Evolutionary conservation across 2,888 invertebrate species (phyloP), one percentile per base, ranked within the genome.

Genomic region (Ophion slaviceki): DNA sequence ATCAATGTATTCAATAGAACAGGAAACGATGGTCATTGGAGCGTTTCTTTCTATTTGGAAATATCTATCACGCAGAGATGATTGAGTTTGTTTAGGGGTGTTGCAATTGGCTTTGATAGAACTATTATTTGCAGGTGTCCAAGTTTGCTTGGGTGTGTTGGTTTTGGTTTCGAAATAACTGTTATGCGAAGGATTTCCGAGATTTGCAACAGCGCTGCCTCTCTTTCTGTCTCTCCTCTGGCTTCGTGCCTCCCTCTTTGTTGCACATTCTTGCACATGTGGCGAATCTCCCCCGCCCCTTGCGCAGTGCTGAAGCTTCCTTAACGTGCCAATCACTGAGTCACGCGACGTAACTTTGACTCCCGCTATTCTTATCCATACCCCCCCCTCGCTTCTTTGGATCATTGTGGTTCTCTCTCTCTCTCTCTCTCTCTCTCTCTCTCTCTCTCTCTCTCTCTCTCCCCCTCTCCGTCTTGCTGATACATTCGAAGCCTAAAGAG

Each of bases 371-470:
- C 57, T 17, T 61, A 32, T 76, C 36, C 20, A 6, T 68, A 32
- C 32, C 4, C 32, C 24, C 14, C 64, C 68, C 67, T 47, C 40
- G 45, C 64, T 75, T 62, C 53, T 53, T 53, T 17, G 14, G 53
- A 53, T 53, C 53, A 17, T 53, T 2, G 53, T 14, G 53, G 53
- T 2, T 53, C 14, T 53, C 14, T 17, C 5, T 14, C 17, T 53
- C 45, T 75, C 62, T 76, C 74, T 74, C 40, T 40, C 45, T 75
- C 62, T 4, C 32, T 4, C 32, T 32, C 32, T 32, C 32, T 70
- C 79, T 66, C 45, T n/a, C n/a, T 53, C 45, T 75, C 62, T 76
- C 74, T 74, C 40, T 40, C 45, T 75, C 62, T 4, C 32, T 4
- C 32, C 4, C 32, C 4, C 32, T 70, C 79, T 66, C 45, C 61